phyloP scores from a whole-genome alignment of 2,888 invertebrate species.

The Corbicula japonica region DNA sequence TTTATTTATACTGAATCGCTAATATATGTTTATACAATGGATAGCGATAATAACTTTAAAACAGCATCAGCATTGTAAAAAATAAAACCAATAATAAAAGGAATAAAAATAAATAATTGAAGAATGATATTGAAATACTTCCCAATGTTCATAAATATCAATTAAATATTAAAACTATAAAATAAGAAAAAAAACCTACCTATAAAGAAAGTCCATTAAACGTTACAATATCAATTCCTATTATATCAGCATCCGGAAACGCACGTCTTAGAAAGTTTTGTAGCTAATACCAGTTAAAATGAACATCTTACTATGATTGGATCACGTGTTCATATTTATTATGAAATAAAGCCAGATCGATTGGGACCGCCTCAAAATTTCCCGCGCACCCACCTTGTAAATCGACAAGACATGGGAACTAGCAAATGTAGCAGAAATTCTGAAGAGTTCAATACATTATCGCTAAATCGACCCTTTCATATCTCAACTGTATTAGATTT shows the following conservation, averaged over 20 bases:
- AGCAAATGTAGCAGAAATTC: constrained; percentile 13
- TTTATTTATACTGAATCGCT: too few species aligned
- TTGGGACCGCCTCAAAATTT: constrained; percentile 47
- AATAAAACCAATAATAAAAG: too few species aligned
- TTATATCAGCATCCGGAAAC: constrained; percentile 14
- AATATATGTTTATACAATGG: too few species aligned
- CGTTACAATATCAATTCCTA: not conserved
- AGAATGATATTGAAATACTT: too few species aligned
- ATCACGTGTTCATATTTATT: constrained; percentile 67
- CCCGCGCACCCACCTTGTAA: constrained; percentile 27
- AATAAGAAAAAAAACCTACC: not conserved
- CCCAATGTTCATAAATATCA: too few species aligned
- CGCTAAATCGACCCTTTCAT: too few species aligned
- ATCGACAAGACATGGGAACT: constrained; percentile 17
- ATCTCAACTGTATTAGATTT: too few species aligned
- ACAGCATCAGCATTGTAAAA: too few species aligned
- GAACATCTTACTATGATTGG: constrained; percentile 65
- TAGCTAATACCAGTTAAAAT: constrained; percentile 60
- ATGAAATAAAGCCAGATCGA: constrained; percentile 66
- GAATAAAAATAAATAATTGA: too few species aligned
- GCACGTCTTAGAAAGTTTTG: constrained; percentile 1
- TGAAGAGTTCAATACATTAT: too few species aligned
- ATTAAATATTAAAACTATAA: not conserved
- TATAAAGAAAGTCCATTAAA: constrained; percentile 2
- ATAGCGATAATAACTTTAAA: too few species aligned